Evolutionary conservation across 2,797 vertebrate species (phyloP), one percentile per base, ranked within the genome.

Genomic region (Chaenodraco wilsoni): DNA sequence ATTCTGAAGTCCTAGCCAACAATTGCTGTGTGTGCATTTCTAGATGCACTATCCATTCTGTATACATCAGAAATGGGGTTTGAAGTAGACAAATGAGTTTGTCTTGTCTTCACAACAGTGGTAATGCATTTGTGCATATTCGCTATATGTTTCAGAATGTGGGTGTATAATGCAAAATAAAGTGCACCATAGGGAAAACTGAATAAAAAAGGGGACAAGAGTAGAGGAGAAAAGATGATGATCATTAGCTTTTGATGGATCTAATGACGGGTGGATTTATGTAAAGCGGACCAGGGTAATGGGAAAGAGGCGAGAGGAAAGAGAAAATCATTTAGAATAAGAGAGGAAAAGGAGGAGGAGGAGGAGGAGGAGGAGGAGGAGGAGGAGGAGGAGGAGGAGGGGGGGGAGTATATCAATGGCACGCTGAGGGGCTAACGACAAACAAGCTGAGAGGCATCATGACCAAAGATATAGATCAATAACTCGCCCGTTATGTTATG

Each of bases 391-490:
- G n/a, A n/a, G 27, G 3, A 3, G 23, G 23, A 81, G 86, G 72
- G 87, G 76, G 81, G 85, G 70, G 87, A 69, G 72, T 76, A 85
- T 78, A 92, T 94, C 86, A 92, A 92, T 91, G 85, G 87, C 72
- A 77, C 66, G 87, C 90, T 85, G 84, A 84, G 74, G 87, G 88
- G 85, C 82, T 84, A 89, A 87, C 65, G 84, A 86, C 86, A 84
- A 27, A 85, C 88, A 86, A 90, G 92, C 89, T 81, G 87, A 90
- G 90, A 90, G 85, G 83, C 83, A 84, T 91, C 88, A 83, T 88
- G 88, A 90, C 82, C 86, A 84, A 78, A 93, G 88, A 93, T 93
- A 94, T 93, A 93, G 93, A 95, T 95, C 93, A 94, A 94, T 90
- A 92, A 88, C 79, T 84, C 76, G 74, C 85, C 90, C 88, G 92